phyloP scores from a whole-genome alignment of 2,113 vertebrate species.

The Epinephelus moara region DNA sequence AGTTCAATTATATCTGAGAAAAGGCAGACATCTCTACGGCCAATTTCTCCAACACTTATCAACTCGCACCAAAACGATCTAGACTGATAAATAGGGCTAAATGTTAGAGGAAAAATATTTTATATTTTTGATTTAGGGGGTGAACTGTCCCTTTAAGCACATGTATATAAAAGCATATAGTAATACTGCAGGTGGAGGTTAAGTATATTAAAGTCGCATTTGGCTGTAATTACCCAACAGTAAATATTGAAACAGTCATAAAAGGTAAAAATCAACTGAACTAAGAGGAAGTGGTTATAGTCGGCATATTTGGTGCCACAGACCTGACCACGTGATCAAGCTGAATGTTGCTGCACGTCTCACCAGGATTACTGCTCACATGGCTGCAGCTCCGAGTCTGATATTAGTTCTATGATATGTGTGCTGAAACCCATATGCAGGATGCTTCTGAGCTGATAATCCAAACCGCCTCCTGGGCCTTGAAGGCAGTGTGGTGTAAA shows the following conservation, averaged over 20 bases:
- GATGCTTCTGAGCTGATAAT: slow-evolving; percentile 60
- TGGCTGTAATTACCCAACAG: neutral
- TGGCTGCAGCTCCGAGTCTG: slow-evolving; percentile 23
- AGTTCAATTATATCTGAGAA: no score
- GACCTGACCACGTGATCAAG: neutral
- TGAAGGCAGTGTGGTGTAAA: slow-evolving; percentile 59
- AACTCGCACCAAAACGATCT: no score
- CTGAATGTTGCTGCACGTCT: slow-evolving; percentile 34
- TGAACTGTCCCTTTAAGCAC: no score
- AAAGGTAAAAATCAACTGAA: neutral
- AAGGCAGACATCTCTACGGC: no score
- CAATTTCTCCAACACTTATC: no score
- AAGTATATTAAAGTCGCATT: neutral
- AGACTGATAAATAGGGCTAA: no score
- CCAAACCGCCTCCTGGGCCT: slow-evolving; percentile 50
- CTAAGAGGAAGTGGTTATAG: neutral
- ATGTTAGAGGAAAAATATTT: no score
- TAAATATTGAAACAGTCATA: neutral
- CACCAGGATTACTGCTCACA: slow-evolving; percentile 37
- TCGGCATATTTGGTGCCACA: neutral
- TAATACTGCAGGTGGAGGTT: neutral
- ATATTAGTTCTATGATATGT: slow-evolving; percentile 32
- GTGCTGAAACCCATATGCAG: slow-evolving; percentile 27
- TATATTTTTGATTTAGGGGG: no score
- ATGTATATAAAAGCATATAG: neutral